phyloP scores from a whole-genome alignment of 2,888 invertebrate species.

The Protonemura montana region DNA sequence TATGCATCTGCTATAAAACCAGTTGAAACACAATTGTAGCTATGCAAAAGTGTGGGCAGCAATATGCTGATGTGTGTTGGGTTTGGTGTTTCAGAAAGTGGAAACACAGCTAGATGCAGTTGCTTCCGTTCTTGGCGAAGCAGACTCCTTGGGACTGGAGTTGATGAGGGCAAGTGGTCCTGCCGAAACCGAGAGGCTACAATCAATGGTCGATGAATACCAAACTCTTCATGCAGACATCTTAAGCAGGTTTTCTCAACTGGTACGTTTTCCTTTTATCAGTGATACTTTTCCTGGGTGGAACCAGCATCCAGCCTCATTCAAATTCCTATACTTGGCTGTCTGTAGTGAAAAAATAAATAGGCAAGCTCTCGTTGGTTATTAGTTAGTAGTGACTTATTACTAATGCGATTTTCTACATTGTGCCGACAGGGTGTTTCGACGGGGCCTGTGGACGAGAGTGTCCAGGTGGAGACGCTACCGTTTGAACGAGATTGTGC shows the following conservation, averaged over 20 bases:
- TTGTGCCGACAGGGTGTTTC: neutral
- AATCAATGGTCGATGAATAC: constrained; percentile 71
- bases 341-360: too few relatives aligned
- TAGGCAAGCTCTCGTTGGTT: too few relatives aligned
- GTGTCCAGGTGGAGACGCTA: constrained; percentile 75
- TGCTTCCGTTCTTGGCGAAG: constrained; percentile 63
- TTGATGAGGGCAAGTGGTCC: constrained; percentile 67
- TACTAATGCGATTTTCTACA: too few relatives aligned
- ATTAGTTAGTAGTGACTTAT: too few relatives aligned
- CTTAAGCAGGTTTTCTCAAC: constrained; percentile 61
- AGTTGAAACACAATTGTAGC: too few relatives aligned
- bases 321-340: too few relatives aligned
- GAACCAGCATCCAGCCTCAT: too few relatives aligned
- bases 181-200: constrained; percentile 65
- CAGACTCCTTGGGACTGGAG: constrained; percentile 68
- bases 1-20: too few relatives aligned
- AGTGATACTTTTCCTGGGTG: neutral
- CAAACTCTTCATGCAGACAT: constrained; percentile 70
- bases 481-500: constrained; percentile 79
- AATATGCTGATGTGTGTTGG: too few relatives aligned
- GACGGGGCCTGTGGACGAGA: constrained; percentile 61
- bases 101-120: constrained; percentile 66
- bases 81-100: constrained; percentile 56
- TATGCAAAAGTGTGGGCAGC: too few relatives aligned
- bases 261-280: constrained; percentile 50